Base-by-base conservation (phyloP, 2,113 vertebrate species). In the Acrocephalus kingi region DNA sequence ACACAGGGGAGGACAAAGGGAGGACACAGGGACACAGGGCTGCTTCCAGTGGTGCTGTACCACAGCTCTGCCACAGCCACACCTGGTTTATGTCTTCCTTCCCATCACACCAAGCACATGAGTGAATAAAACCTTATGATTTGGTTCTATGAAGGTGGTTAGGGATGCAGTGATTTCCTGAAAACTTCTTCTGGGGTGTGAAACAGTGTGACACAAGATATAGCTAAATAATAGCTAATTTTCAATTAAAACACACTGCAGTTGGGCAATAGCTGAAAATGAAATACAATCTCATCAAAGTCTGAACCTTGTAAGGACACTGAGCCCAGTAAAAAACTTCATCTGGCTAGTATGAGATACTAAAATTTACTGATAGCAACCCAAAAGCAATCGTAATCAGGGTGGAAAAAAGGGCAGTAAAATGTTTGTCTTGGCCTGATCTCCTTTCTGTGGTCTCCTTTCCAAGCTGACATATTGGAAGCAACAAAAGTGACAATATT, bases 391-490 rank as follows among this genome's bases (percentile, higher is more conserved):
- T 30, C 2, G 33, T 41, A 87, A 79, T 31, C 41, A 15, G 72
- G 15, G 27, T 4, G 5, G 1, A 4, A 27, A 63, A 88, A 46
- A 63, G 11, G 67, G 51, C 55, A 86, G 24, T 88, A 59, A 96
- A 96, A 86, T 83, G 64, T 75, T 78, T 82, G 58, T 80, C 55
- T 90, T 84, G 48, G 75, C 46, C 63, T 48, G 56, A 39, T 76
- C 46, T 89, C 37, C 46, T 35, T 67, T 90, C 52, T 63, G 55
- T 39, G n/a, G 74, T 92, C 37, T 87, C 45, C 69, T 78, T 89
- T 73, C 75, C 58, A 91, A 69, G 41, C 13, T 96, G 78, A 95
- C 71, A 76, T 54, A 89, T 15, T 76, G 71, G 45, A 79, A 96
- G 48, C 85, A 74, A 85, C 82, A 93, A 71, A 93, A 82, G 18